Conservation (phyloP, 2,113 vertebrate species). For the Cavia aperea region DNA sequence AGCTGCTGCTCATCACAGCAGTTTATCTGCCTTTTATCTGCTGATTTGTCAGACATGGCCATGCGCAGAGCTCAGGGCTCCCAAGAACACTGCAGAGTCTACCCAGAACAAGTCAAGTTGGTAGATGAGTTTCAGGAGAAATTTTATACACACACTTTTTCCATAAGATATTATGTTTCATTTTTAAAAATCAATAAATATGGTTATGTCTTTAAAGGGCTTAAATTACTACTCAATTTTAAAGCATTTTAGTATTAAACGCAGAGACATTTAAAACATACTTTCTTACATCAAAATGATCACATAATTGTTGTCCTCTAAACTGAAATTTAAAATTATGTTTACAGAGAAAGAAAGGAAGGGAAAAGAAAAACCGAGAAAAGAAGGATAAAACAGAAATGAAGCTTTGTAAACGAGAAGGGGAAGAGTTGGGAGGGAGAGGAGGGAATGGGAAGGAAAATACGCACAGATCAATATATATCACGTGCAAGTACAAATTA, state of each 20-base stretch:
- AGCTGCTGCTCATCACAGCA: neutral
- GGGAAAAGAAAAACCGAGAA: neutral
- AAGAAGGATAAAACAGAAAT: neutral
- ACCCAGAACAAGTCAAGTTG: too few relatives aligned
- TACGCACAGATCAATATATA: neutral
- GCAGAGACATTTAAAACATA: neutral
- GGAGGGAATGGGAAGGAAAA: neutral
- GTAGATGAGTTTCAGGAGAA: neutral
- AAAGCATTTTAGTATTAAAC: neutral
- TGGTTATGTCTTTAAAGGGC: neutral
- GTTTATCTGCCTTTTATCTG: neutral
- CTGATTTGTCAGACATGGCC: neutral
- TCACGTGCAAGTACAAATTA: neutral
- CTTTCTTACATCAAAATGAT: neutral
- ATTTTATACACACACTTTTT: neutral
- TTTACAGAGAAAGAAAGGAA: neutral
- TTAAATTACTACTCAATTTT: neutral
- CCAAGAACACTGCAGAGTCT: neutral
- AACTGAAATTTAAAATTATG: constrained; percentile 5
- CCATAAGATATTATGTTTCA: neutral
- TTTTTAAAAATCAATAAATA: neutral
- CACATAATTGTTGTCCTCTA: neutral
- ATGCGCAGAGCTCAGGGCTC: neutral
- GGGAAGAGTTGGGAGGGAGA: neutral
- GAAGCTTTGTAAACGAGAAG: neutral